Evolutionary conservation across 2,113 vertebrate species (phyloP).

Genomic region (Leiothrix lutea): DNA sequence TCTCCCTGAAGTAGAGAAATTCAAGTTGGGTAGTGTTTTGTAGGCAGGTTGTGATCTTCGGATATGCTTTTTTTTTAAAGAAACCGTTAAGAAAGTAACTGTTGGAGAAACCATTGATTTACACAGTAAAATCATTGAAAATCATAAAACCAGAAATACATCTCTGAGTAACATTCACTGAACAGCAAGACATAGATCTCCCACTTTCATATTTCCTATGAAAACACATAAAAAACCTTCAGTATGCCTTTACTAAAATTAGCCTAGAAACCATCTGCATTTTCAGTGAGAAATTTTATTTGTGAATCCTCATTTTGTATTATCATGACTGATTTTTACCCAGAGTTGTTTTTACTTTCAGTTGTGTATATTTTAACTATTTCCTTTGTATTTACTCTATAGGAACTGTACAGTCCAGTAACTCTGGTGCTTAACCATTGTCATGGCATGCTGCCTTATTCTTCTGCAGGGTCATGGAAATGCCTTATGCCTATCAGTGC

Average conservation of each 20-base stretch:
- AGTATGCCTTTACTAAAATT: not conserved
- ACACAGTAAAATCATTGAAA: not conserved
- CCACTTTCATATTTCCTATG: not conserved
- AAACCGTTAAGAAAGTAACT: not conserved
- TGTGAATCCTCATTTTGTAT: not conserved
- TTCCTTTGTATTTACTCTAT: not conserved
- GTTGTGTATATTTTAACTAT: not conserved
- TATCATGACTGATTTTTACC: not conserved
- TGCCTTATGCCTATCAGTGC: constrained; percentile 94
- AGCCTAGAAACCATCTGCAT: not conserved
- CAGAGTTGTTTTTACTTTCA: not conserved
- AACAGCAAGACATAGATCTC: not conserved
- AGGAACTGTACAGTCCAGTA: not conserved
- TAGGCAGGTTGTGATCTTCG: not conserved
- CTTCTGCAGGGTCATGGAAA: constrained; percentile 85
- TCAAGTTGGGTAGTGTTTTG: not conserved
- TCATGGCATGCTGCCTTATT: not conserved
- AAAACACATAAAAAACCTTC: not conserved
- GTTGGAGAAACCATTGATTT: not conserved
- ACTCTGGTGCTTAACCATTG: not conserved
- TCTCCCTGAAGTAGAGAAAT: not conserved
- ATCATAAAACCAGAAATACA: not conserved
- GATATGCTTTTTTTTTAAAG: not conserved
- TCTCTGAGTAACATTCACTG: not conserved
- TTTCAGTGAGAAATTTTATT: not conserved